Evolutionary conservation across 2,888 invertebrate genomes (phyloP), one percentile per base, ranked within the genome.

Genomic region (Drosophila borborema): DNA sequence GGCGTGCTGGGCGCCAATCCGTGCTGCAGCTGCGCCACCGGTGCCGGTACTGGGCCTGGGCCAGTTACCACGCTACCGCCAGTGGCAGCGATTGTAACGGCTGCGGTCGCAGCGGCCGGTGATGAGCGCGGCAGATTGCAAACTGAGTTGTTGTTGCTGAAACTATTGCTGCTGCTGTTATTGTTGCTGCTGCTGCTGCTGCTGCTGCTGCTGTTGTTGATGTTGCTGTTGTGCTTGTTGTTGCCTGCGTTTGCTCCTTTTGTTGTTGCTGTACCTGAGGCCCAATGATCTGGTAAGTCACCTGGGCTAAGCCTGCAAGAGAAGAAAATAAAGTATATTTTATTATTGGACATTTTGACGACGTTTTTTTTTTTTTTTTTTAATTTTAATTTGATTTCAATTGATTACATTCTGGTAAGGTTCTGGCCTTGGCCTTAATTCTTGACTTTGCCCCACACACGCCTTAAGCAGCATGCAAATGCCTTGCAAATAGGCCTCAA

Each of bases 271-370:
- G 86, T 88, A 76, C 86, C 81, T 90, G 91, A 83, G 82, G 84
- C 91, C 93, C 93, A 93, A 91, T 91, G 92, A 90, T 93, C 93
- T 91, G 92, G 96, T 95, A 97, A 95, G 94, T 97, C 97, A 96
- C 96, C 96, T 95, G 97, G 96, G 95, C 97, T 96, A 95, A 96
- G 96, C 96, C 97, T 97, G 95, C 85, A 96, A 96, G 16, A 62
- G 12, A 20, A 28, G 12, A 51, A 9, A 53, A 10, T 7, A 43
- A 48, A 5, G 12, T 0, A 51, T 18, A 54, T 6, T 12, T 20
- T 60, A 72, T 68, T 63, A 74, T 48, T 68, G 4, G 23, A 56
- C 46, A 46, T 10, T 64, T 72, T 38, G 31, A 9, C 6, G 12
- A 0, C 10, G 36, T 31, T 49, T 31, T n/a, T 5, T n/a, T 48